Conservation (phyloP, 2,888 invertebrate species). For the Hyalella azteca region DNA sequence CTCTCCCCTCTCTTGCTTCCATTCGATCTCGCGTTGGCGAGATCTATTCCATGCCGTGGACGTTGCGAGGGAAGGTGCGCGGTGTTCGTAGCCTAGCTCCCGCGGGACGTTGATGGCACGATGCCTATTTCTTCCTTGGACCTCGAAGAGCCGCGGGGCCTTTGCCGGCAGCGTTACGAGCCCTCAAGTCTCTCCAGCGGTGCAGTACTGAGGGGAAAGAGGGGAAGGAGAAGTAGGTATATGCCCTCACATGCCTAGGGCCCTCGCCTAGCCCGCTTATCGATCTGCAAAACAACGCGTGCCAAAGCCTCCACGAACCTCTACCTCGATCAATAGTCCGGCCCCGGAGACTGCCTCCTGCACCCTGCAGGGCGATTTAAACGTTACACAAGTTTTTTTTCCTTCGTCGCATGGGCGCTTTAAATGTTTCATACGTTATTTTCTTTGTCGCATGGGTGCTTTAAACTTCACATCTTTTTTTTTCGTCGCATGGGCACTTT, state of each 20-base stretch:
- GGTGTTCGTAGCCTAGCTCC: too few species aligned
- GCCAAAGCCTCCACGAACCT: slow-evolving; percentile 17
- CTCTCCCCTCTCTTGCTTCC: slow-evolving; percentile 33
- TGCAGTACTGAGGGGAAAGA: neutral
- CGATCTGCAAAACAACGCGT: slow-evolving; percentile 36
- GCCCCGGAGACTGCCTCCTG: neutral
- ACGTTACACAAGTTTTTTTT: too few species aligned
- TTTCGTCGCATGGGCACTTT: too few species aligned
- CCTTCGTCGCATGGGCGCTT: neutral
- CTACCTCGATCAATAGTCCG: neutral
- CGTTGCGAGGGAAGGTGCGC: neutral
- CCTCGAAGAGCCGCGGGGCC: neutral
- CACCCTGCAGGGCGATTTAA: too few species aligned
- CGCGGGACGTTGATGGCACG: neutral
- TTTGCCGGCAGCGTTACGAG: neutral
- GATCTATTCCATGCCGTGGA: slow-evolving; percentile 13
- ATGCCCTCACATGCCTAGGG: slow-evolving; percentile 28
- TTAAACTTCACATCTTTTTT: too few species aligned
- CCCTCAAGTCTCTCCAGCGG: neutral
- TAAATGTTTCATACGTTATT: neutral
- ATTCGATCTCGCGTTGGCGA: slow-evolving; percentile 37
- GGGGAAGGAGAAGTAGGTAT: too few species aligned
- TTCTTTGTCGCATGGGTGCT: neutral
- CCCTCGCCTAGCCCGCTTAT: slow-evolving; percentile 32
- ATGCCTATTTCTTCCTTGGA: neutral